A percentile compares a stretch with the other conserved stretches of the same genome.
Conservation (phyloP, 2,888 invertebrate genomes). For the Acrocyrtus sp. region DNA sequence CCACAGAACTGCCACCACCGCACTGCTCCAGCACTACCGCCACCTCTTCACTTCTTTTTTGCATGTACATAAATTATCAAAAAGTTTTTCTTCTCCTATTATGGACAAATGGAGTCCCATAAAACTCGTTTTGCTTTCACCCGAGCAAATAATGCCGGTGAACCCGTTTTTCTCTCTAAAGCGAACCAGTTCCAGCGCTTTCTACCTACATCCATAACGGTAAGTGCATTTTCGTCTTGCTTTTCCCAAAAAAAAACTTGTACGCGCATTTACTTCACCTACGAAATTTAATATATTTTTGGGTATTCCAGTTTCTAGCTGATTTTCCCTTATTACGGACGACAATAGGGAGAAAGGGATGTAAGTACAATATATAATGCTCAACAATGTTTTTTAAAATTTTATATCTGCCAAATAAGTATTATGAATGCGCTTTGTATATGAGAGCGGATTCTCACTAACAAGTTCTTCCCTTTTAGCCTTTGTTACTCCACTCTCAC, state of each 20-base stretch:
- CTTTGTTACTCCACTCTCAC: conserved; percentile 35
- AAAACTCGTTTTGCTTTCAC: conserved; percentile 46
- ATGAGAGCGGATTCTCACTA: conserved; percentile 47
- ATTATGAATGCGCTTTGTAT: conserved; percentile 4
- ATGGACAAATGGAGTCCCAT: conserved; percentile 51
- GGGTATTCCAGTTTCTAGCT: conserved; percentile 16
- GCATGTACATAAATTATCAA: conserved; percentile 52
- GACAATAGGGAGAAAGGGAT: conserved; percentile 19
- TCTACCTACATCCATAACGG: background rate
- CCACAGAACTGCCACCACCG: background rate
- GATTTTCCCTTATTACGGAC: conserved; percentile 25
- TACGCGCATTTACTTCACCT: too few species aligned
- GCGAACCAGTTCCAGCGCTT: background rate
- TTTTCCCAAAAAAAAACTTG: too few species aligned
- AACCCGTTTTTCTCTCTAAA: conserved; percentile 24
- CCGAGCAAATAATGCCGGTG: conserved; percentile 49
- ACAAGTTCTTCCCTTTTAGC: conserved; percentile 46
- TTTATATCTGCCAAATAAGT: background rate
- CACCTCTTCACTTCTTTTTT: conserved; percentile 47
- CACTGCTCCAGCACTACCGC: background rate
- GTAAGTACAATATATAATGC: conserved; percentile 35
- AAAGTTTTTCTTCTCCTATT: conserved; percentile 27
- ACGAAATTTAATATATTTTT: too few species aligned
- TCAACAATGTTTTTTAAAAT: conserved; percentile 31
- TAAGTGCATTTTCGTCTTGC: too few species aligned